Evolutionary conservation across 1,140 invertebrate genomes (phyloP).

Genomic region (Dermatophagoides farinae): DNA sequence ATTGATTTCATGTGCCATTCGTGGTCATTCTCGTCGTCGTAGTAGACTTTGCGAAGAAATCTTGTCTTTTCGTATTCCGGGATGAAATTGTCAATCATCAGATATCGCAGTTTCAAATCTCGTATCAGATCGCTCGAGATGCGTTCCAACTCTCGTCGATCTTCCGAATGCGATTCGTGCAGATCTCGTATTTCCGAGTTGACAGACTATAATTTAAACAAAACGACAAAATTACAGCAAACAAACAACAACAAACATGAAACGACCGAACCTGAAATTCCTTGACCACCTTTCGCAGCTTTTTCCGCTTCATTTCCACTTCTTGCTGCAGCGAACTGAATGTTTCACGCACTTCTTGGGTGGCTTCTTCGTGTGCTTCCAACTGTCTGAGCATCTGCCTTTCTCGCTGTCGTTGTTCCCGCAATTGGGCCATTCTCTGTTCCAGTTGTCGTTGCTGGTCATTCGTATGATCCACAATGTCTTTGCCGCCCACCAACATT

Average conservation of each 20-base stretch:
- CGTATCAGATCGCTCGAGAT: constrained; percentile 56
- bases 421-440: constrained; percentile 51
- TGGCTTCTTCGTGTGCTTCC: constrained; percentile 67
- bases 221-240: neutral
- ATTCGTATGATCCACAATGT: constrained; percentile 72
- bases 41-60: constrained; percentile 47
- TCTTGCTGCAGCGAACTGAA: constrained; percentile 71
- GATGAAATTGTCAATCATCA: constrained; percentile 79
- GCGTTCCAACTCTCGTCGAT: constrained; percentile 54
- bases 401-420: constrained; percentile 50
- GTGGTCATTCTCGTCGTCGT: constrained; percentile 69
- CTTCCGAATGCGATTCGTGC: constrained; percentile 55
- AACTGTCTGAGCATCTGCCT: constrained; percentile 66
- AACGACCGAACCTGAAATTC: constrained; percentile 27
- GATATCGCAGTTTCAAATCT: constrained; percentile 34
- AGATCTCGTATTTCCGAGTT: constrained; percentile 53
- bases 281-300: constrained; percentile 46
- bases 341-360: constrained; percentile 57
- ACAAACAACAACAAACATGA: neutral
- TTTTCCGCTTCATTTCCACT: constrained; percentile 74
- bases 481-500: constrained; percentile 58
- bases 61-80: constrained; percentile 52
- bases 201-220: constrained; percentile 26
- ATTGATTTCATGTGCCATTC: constrained; percentile 42
- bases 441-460: constrained; percentile 65